Conservation (phyloP, 2,113 vertebrate species). For the Nycticebus coucang region DNA sequence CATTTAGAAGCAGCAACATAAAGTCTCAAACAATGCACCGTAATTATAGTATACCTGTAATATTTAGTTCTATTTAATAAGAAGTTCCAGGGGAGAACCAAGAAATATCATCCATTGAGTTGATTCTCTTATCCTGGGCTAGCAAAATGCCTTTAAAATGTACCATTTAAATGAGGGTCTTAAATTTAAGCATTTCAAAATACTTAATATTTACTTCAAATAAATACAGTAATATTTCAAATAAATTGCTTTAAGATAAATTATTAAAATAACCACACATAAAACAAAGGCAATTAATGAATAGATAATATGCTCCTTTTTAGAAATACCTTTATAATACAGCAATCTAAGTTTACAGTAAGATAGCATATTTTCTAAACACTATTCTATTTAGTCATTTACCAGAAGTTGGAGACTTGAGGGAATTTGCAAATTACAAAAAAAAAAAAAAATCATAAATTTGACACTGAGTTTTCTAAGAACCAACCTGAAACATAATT, state of each 20-base stretch:
- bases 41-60: constrained; percentile 31
- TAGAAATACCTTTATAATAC: neutral
- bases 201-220: too few species aligned
- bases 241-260: constrained; percentile 15
- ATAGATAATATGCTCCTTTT: neutral
- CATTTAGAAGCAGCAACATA: constrained; percentile 54
- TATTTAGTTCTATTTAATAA: constrained; percentile 14
- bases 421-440: neutral
- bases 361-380: constrained; percentile 31
- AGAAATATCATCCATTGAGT: constrained; percentile 6
- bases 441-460: neutral
- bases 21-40: neutral
- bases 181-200: constrained; percentile 19
- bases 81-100: neutral
- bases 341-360: neutral
- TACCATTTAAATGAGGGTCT: neutral
- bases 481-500: constrained; percentile 34
- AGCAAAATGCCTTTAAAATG: constrained; percentile 30
- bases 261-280: constrained; percentile 38
- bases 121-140: neutral
- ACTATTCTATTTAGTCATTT: neutral
- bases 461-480: neutral
- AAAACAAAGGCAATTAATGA: constrained; percentile 7
- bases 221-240: neutral
- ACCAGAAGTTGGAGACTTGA: neutral